A percentile compares a stretch with the other conserved stretches of the same genome.
phyloP scores from a whole-genome alignment of 2,113 vertebrate genomes.

The Ctenodactylus gundi region DNA sequence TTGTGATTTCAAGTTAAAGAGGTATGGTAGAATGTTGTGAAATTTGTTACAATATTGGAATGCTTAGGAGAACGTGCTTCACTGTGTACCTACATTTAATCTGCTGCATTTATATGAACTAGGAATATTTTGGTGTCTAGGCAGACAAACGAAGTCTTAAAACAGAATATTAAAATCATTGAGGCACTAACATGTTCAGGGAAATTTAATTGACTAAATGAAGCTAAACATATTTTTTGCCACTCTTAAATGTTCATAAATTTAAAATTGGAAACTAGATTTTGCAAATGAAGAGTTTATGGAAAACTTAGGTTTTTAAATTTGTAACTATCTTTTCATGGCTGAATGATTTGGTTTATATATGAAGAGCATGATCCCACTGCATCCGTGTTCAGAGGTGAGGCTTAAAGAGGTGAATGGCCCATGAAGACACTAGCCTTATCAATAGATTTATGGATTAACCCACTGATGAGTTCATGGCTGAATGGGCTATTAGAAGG shows the following conservation, averaged over 20 bases:
- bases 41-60: neutral
- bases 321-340: neutral
- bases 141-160: neutral
- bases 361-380: neutral
- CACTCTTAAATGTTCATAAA: neutral
- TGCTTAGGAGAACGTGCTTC: neutral
- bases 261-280: neutral
- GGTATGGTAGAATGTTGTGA: neutral
- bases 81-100: neutral
- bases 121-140: neutral
- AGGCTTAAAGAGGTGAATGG: neutral
- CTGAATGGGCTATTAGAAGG: neutral
- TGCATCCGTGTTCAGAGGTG: neutral
- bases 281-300: slow-evolving; percentile 3
- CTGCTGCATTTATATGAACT: slow-evolving; percentile 18
- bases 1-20: neutral
- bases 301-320: neutral
- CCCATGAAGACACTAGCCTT: neutral
- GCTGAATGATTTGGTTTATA: neutral
- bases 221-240: neutral
- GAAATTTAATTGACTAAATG: slow-evolving; percentile 31
- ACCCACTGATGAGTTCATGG: neutral
- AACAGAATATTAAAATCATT: neutral
- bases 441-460: neutral
- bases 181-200: neutral